Base-by-base conservation (phyloP, 2,888 invertebrate genomes). In the Hirtodrosophila cameraria region DNA sequence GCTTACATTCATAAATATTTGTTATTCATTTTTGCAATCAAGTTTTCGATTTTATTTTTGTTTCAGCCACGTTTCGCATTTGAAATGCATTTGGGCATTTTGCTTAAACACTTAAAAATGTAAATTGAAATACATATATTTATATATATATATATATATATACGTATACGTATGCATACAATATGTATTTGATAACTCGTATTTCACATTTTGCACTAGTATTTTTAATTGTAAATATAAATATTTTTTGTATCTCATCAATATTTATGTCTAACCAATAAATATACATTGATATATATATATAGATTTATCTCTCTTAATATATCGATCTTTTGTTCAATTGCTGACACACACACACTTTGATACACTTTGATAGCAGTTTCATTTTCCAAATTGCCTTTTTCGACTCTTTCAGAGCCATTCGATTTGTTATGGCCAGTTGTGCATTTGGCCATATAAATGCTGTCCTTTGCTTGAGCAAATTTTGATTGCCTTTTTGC, bases 101-200 rank as follows among this genome's bases (percentile, higher is more conserved):
- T 69, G 66, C 69, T 80, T 69, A 77, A 84, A 81, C 78, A 81
- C 78, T 81, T 83, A 77, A 72, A 75, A 59, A 77, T 80, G 75
- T 73, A 80, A 75, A 80, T 80, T 70, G 69, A 73, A 73, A 75
- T 73, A 59, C 52, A 42, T 42, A 46, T 70, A 23, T 66, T 27
- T 57, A 13, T 33, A 23, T 20, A 30, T 59, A 11, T 38, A 18
- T 38, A 4, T 45, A 15, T 45, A 35, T 39, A 15, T 49, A 7
- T 63, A n/a, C n/a, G n/a, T n/a, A n/a, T n/a, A n/a, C n/a, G n/a
- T n/a, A n/a, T n/a, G n/a, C n/a, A n/a, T n/a, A n/a, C n/a, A n/a
- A 16, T 48, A 28, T 36, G 12, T 45, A 28, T 33, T 23, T 49
- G n/a, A n/a, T n/a, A n/a, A n/a, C n/a, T n/a, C n/a, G n/a, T n/a